Conservation (phyloP, 2,888 invertebrate species). For the Crepidodera aurea region DNA sequence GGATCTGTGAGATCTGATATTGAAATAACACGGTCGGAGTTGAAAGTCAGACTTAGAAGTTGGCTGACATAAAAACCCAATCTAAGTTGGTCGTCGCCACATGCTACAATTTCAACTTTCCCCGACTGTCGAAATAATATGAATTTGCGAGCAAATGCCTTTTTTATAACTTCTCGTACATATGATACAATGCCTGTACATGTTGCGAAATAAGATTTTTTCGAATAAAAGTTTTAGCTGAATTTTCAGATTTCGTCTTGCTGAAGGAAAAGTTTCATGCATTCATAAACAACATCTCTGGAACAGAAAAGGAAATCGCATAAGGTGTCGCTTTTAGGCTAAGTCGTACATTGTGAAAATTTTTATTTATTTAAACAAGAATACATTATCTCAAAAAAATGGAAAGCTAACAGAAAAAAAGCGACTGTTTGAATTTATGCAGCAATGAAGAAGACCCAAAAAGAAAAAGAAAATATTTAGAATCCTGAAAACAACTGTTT, state of each 20-base stretch:
- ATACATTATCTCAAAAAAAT: too few species aligned
- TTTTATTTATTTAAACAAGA: too few species aligned
- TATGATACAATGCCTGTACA: slow-evolving; percentile 32
- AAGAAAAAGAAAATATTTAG: too few species aligned
- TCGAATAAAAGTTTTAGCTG: slow-evolving; percentile 28
- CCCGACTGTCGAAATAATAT: slow-evolving; percentile 48
- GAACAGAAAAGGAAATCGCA: too few species aligned
- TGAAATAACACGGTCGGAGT: slow-evolving; percentile 54
- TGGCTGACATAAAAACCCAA: slow-evolving; percentile 54
- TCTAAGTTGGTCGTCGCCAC: slow-evolving; percentile 55
- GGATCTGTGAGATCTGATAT: slow-evolving; percentile 53
- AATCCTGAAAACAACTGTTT: too few species aligned
- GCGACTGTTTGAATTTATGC: too few species aligned
- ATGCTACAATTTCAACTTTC: slow-evolving; percentile 54
- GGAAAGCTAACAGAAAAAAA: too few species aligned
- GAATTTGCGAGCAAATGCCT: slow-evolving; percentile 45
- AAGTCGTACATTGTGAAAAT: too few species aligned
- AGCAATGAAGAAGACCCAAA: too few species aligned
- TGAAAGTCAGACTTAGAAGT: slow-evolving; percentile 34
- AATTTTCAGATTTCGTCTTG: slow-evolving; percentile 14
- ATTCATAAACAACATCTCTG: slow-evolving; percentile 5
- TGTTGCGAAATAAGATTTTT: slow-evolving; percentile 31
- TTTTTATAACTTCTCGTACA: slow-evolving; percentile 43
- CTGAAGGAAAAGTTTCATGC: slow-evolving; percentile 11
- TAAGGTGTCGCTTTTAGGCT: too few species aligned